Evolutionary conservation across 2,113 vertebrate genomes (phyloP).

Genomic region (Perca schrenkii): DNA sequence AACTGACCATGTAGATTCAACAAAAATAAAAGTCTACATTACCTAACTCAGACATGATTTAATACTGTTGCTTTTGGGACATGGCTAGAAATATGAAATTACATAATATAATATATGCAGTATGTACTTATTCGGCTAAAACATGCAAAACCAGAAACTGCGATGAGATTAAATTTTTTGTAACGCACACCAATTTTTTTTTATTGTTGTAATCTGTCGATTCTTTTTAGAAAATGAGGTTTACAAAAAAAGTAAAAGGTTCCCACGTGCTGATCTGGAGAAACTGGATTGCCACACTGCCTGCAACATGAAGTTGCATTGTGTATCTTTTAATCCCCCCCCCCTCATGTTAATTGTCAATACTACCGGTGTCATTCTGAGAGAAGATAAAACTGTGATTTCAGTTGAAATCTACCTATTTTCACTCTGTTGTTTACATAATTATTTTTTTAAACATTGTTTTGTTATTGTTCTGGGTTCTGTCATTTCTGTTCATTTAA

Average conservation of each 20-base stretch:
- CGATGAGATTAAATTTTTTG: slow-evolving; percentile 11
- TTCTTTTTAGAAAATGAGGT: neutral
- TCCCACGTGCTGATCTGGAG: slow-evolving; percentile 7
- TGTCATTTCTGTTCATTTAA: neutral
- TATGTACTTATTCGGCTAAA: neutral
- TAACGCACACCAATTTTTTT: neutral
- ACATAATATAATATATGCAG: neutral
- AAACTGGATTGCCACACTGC: slow-evolving; percentile 5
- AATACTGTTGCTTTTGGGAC: neutral
- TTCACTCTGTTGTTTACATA: slow-evolving; percentile 47
- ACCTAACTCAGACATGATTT: neutral
- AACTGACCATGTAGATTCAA: neutral
- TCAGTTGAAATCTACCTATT: slow-evolving; percentile 5
- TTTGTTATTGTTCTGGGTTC: slow-evolving; percentile 1
- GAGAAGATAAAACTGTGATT: neutral
- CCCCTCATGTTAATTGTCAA: neutral
- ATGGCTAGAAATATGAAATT: neutral
- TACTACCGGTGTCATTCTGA: slow-evolving; percentile 1
- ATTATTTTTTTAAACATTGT: slow-evolving; percentile 4
- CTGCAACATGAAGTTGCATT: slow-evolving; percentile 6
- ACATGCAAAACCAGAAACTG: slow-evolving; percentile 8
- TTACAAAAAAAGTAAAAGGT: neutral
- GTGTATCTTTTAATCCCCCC: neutral
- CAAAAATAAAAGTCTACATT: neutral
- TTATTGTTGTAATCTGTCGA: slow-evolving; percentile 2